These are phyloP conservation scores for Dendroctonus ponderosae DNA, from an alignment of 1,140 invertebrate species.

Conservation along the genomic window DNA sequence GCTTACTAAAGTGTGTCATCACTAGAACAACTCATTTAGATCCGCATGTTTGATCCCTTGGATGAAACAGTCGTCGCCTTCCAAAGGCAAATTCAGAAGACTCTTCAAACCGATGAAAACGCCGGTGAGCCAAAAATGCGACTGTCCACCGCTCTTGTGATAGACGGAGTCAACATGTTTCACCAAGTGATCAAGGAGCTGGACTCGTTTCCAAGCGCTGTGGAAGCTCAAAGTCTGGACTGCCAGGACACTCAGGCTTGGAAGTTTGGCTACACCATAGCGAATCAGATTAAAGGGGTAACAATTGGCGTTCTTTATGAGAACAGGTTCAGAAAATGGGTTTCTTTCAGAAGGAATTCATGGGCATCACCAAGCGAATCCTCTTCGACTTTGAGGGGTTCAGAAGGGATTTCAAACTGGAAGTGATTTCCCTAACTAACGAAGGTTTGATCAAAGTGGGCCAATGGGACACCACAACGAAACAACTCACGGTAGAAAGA, in stretches of 20 bases:
- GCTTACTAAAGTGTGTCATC: not conserved
- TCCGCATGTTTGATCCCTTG: conserved; percentile 47
- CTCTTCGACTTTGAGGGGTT: conserved; percentile 83
- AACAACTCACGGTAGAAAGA: conserved; percentile 54
- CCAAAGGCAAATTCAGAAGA: conserved; percentile 9
- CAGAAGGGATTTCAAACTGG: conserved; percentile 75
- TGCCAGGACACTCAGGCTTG: conserved; percentile 73
- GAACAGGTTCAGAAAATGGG: too few relatives aligned
- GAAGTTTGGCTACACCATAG: conserved; percentile 78
- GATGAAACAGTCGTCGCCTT: conserved; percentile 35
- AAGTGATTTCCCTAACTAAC: conserved; percentile 71
- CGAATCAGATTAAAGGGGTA: conserved; percentile 87
- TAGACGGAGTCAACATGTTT: conserved; percentile 76
- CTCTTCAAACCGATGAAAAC: conserved; percentile 11
- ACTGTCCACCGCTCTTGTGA: conserved; percentile 66
- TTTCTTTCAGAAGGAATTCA: conserved; percentile 46
- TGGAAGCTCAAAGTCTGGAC: conserved; percentile 53
- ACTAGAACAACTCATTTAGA: conserved; percentile 16
- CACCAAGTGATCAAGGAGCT: conserved; percentile 65
- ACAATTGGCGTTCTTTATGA: not conserved
- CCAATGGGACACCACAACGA: conserved; percentile 63
- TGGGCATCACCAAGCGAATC: conserved; percentile 79
- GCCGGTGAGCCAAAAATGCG: conserved; percentile 20
- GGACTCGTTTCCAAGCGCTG: conserved; percentile 52
- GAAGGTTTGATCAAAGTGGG: conserved; percentile 70